Percentiles rank a stretch among this genome's conserved stretches.
These are phyloP conservation scores for Staurois parvus DNA, from an alignment of 2,797 vertebrate genomes.

Conservation along the genomic window DNA sequence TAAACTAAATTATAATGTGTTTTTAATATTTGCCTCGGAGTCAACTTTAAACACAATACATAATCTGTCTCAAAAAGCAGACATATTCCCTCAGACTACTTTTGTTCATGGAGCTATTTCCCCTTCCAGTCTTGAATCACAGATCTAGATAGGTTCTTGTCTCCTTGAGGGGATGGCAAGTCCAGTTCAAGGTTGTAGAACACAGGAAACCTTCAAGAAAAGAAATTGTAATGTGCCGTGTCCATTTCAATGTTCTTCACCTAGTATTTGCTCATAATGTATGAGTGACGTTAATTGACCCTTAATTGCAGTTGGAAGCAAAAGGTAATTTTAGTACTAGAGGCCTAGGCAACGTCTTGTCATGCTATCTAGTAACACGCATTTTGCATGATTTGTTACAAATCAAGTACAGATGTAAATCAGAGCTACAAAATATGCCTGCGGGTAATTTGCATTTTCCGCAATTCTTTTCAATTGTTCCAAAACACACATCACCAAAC, in stretches of 20 bases:
- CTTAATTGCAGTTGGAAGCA: background rate
- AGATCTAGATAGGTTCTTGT: background rate
- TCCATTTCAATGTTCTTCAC: background rate
- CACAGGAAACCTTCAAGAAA: background rate
- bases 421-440: constrained; percentile 31
- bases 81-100: background rate
- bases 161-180: background rate
- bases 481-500: constrained; percentile 27
- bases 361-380: constrained; percentile 18
- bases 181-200: background rate
- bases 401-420: constrained; percentile 53
- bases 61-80: no score
- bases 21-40: background rate
- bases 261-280: background rate
- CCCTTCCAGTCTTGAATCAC: background rate
- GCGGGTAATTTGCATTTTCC: constrained; percentile 30
- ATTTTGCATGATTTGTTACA: constrained; percentile 30
- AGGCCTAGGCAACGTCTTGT: background rate
- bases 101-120: background rate
- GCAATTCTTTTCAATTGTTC: constrained; percentile 1
- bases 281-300: background rate
- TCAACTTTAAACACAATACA: background rate
- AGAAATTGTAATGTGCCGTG: background rate
- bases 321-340: background rate
- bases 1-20: no score